Evolutionary conservation across 2,888 invertebrate species (phyloP).

Genomic region (Drosophila conformis): DNA sequence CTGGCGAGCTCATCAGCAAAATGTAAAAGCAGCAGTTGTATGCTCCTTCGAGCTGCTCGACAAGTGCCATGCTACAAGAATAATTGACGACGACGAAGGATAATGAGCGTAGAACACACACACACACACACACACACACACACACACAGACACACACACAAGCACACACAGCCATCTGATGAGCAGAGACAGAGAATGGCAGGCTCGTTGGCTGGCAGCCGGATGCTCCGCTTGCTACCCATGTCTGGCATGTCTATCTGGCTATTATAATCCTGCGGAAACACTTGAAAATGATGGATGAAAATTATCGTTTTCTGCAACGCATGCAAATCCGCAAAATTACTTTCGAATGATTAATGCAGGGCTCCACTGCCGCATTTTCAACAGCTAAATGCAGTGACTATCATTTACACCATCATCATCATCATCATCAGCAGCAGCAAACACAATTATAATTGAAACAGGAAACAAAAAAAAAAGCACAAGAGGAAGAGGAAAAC

Average conservation of each 20-base stretch:
- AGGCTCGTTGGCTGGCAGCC: slow-evolving; percentile 9
- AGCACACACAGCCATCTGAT: slow-evolving; percentile 11
- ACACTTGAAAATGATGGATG: slow-evolving; percentile 80
- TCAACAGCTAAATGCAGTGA: slow-evolving; percentile 46
- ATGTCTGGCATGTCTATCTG: slow-evolving; percentile 36
- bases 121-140: slow-evolving; percentile 17
- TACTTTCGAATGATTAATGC: slow-evolving; percentile 80
- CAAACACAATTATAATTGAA: slow-evolving; percentile 28
- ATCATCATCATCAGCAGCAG: slow-evolving; percentile 19
- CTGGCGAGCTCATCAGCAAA: slow-evolving; percentile 72
- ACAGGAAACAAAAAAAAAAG: background rate
- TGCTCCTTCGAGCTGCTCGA: slow-evolving; percentile 41
- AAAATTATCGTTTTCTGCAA: slow-evolving; percentile 81
- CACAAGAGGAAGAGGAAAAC: background rate
- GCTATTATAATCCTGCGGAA: slow-evolving; percentile 78
- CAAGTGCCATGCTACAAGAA: slow-evolving; percentile 69
- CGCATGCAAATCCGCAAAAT: slow-evolving; percentile 80
- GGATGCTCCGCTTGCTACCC: slow-evolving; percentile 29
- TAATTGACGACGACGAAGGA: slow-evolving; percentile 77
- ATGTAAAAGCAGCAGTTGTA: slow-evolving; percentile 59
- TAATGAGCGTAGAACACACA: slow-evolving; percentile 63
- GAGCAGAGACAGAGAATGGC: slow-evolving; percentile 1
- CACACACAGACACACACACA: slow-evolving; percentile 25
- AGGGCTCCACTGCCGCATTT: slow-evolving; percentile 42
- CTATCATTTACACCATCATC: slow-evolving; percentile 33